These are phyloP conservation scores for Anolis carolinensis DNA, from an alignment of 2,113 vertebrate genomes.

Conservation along the genomic window DNA sequence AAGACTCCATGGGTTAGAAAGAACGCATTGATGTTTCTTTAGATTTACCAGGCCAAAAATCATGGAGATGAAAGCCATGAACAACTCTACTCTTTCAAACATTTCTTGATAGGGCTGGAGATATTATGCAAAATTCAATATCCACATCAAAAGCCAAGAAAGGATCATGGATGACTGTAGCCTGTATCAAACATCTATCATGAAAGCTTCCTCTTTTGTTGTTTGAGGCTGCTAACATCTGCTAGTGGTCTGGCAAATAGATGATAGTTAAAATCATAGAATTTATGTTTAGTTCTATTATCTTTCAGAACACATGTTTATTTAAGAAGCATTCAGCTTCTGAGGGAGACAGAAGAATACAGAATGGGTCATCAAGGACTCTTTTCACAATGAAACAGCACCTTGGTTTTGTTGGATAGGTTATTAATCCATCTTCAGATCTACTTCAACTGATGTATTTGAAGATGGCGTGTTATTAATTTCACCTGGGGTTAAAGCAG, in stretches of 20 bases:
- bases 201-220: rapidly evolving
- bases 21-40: constrained; percentile 9
- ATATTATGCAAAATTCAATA: too few species aligned
- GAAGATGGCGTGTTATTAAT: constrained; percentile 20
- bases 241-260: rapidly evolving
- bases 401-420: neutral
- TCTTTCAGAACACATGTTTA: neutral
- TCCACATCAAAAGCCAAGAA: neutral
- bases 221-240: neutral
- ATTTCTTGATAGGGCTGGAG: neutral
- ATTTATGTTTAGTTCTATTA: neutral
- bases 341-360: neutral
- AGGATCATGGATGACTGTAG: neutral
- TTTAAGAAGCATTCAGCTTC: neutral
- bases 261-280: neutral
- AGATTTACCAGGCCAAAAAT: constrained; percentile 3
- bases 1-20: constrained; percentile 9
- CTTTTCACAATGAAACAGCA: neutral
- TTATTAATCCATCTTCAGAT: neutral
- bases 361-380: neutral
- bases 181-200: neutral
- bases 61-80: neutral
- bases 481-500: neutral
- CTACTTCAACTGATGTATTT: neutral
- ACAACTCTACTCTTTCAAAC: neutral